A percentile compares a stretch with the other conserved stretches of the same genome.
Conservation (phyloP, 2,888 invertebrate genomes). For the Pardosa pseudoannulata region DNA sequence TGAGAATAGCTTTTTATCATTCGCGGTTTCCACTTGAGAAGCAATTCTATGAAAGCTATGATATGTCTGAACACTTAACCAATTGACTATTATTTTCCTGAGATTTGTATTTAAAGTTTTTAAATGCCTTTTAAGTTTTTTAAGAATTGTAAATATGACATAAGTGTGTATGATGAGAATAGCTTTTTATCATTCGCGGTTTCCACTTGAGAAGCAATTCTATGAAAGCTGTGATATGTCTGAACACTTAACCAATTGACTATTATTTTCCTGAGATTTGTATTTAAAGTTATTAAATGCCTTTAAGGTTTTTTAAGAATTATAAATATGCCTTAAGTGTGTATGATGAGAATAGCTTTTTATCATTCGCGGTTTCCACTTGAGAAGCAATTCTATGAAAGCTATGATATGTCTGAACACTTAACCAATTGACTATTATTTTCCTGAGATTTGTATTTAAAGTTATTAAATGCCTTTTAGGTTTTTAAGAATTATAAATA, state of each 20-base stretch:
- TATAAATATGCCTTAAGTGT: background rate
- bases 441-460: background rate
- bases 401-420: constrained; percentile 9
- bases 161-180: background rate
- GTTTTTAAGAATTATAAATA: too few relatives aligned
- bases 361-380: constrained; percentile 29
- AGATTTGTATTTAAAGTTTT: background rate
- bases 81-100: background rate
- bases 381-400: constrained; percentile 16
- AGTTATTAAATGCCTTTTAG: background rate
- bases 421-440: background rate
- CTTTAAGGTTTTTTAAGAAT: background rate
- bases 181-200: constrained; percentile 9
- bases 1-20: background rate
- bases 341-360: background rate
- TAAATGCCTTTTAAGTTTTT: background rate
- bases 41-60: background rate
- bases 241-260: background rate
- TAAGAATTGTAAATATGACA: too few relatives aligned
- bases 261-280: background rate
- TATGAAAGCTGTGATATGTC: constrained; percentile 12
- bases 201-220: constrained; percentile 21
- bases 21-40: constrained; percentile 26
- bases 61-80: background rate
- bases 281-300: background rate